These are phyloP conservation scores for Oreotrochilus melanogaster DNA, from an alignment of 2,113 vertebrate species.

Conservation along the genomic window DNA sequence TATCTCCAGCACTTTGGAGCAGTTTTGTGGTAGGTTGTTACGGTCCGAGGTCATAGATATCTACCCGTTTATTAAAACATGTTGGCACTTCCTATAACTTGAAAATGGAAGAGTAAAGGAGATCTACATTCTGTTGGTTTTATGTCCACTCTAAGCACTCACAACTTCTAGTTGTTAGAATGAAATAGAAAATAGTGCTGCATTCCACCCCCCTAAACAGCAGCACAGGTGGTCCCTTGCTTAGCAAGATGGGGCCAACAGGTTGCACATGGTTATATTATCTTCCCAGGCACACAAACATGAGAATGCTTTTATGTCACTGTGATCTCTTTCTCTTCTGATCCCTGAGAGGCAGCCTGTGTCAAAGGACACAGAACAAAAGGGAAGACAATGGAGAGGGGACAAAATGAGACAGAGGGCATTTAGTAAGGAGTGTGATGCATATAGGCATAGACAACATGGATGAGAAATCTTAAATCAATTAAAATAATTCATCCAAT, in stretches of 20 bases:
- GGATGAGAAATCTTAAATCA: not conserved
- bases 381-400: not conserved
- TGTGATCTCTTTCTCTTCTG: not conserved
- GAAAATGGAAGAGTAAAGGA: not conserved
- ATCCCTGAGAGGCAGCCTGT: not conserved
- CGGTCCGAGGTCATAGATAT: not conserved
- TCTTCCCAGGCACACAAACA: not conserved
- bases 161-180: not conserved
- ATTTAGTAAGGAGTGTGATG: not conserved
- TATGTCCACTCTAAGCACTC: not conserved
- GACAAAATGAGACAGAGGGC: not conserved
- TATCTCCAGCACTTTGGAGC: not conserved
- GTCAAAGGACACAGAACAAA: not conserved
- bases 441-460: not conserved
- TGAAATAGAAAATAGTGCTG: not conserved
- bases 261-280: not conserved
- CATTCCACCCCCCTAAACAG: not conserved
- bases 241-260: not conserved
- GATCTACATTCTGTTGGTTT: not conserved
- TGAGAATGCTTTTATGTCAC: rapidly evolving
- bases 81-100: not conserved
- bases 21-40: not conserved
- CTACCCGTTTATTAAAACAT: not conserved
- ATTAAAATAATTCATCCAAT: not conserved
- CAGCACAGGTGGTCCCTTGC: not conserved